Evolutionary conservation across 2,888 invertebrate species (phyloP), one percentile per base, ranked within the genome.

Genomic region (Drosophila rubida): DNA sequence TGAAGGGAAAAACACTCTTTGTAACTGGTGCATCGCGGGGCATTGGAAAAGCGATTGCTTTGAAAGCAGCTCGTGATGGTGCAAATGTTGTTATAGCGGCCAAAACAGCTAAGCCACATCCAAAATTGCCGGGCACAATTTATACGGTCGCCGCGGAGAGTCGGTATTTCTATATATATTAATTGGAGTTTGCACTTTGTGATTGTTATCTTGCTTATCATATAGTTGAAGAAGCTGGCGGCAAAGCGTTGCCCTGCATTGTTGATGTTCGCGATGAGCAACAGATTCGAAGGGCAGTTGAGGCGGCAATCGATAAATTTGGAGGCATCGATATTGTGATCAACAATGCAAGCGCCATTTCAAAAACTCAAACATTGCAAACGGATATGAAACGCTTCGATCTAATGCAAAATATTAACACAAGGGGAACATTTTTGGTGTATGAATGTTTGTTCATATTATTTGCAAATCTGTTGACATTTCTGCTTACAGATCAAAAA

Each of bases 371-470:
- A 39, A 99, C 98, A 0, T 92, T 94, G 6, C 93, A 95, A 0
- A 98, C 98, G 0, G 95, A 97, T 30, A 98, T 99, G 98, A 99
- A 99, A 93, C 94, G 95, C 92, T 99, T 97, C 90, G 99, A 99
- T 92, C 94, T 99, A 39, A 99, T 99, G 99, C 96, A 98, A 89
- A 95, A 94, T 63, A 95, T 99, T 79, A 99, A 99, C 92, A 95
- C 98, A 0, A 94, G 99, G 83, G 99, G 99, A 75, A 99, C 99
- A 4, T 99, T 96, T 92, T 93, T 99, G 67, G 96, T 97, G 98
- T 98, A 93, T 94, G 95, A 13, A 9, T 5, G 7, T 1, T 0
- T 30, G 5, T n/a, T 9, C 0, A 2, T 14, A 4, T 41, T 39
- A 30, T 42, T 37, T n/a, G 9, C 3, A 44, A 8, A 13, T 13